Percentiles rank a stretch among this genome's conserved stretches.
Conservation (phyloP, 1,140 invertebrate species). For the Drosophila kohkoa region DNA sequence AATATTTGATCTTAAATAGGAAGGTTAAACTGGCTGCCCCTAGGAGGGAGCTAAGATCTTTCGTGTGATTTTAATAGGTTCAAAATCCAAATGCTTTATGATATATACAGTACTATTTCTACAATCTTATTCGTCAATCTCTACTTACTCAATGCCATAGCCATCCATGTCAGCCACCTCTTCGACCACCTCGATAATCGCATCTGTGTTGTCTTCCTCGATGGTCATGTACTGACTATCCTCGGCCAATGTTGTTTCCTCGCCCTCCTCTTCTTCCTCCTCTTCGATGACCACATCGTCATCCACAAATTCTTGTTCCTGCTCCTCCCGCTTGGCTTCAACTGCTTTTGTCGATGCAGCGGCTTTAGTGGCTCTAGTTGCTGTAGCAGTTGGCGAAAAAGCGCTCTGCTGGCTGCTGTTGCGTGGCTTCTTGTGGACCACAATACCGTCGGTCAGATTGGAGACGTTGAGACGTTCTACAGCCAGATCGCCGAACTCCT, state of each 20-base stretch:
- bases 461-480: constrained; percentile 68
- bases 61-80: too few relatives aligned
- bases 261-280: constrained; percentile 35
- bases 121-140: neutral
- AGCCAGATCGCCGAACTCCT: constrained; percentile 71
- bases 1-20: too few relatives aligned
- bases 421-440: constrained; percentile 70
- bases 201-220: constrained; percentile 61
- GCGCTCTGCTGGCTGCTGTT: constrained; percentile 13
- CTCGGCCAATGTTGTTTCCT: neutral
- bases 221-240: constrained; percentile 55
- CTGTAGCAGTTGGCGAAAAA: neutral
- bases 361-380: neutral
- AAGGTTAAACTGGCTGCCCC: too few relatives aligned
- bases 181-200: constrained; percentile 71
- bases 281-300: constrained; percentile 56
- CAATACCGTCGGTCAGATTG: constrained; percentile 59
- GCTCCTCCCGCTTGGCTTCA: neutral
- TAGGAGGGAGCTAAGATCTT: too few relatives aligned
- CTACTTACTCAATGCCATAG: constrained; percentile 67
- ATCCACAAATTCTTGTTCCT: constrained; percentile 39
- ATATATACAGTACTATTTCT: too few relatives aligned
- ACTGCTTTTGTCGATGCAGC: neutral
- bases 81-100: too few relatives aligned
- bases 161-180: constrained; percentile 60